Evolutionary conservation across 2,113 vertebrate species (phyloP).

Genomic region (Planiliza haematocheilus): DNA sequence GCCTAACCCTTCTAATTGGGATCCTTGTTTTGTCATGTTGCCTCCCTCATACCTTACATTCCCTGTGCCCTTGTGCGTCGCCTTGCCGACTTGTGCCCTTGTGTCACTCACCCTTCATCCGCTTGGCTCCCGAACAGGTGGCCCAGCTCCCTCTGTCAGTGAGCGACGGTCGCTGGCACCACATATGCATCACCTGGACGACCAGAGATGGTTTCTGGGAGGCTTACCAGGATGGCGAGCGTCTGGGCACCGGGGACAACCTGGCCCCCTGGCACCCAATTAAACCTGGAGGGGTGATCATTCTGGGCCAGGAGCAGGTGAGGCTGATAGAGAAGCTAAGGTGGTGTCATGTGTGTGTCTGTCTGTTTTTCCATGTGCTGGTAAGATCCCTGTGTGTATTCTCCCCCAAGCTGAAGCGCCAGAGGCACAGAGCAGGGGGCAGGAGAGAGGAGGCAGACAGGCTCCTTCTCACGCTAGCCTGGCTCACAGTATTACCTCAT

Average conservation of each 20-base stretch:
- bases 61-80: too few species aligned
- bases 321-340: constrained; percentile 61
- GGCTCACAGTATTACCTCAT: constrained; percentile 56
- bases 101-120: neutral
- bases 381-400: constrained; percentile 37
- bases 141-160: constrained; percentile 94
- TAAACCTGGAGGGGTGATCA: constrained; percentile 96
- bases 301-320: constrained; percentile 98
- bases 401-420: constrained; percentile 47
- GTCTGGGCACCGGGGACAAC: constrained; percentile 95
- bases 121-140: constrained; percentile 81
- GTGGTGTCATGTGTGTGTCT: neutral
- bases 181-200: constrained; percentile 98
- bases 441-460: constrained; percentile 25
- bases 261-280: constrained; percentile 99
- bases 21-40: constrained; percentile 51
- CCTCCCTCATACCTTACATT: too few species aligned
- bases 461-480: constrained; percentile 75
- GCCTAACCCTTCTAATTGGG: constrained; percentile 59
- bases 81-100: neutral
- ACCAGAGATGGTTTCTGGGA: constrained; percentile 98
- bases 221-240: constrained; percentile 97
- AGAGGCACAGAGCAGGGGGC: constrained; percentile 46
- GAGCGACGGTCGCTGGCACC: constrained; percentile 97
- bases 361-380: constrained; percentile 20